Conservation (phyloP, 2,797 vertebrate genomes). For the Argyrosomus regius region DNA sequence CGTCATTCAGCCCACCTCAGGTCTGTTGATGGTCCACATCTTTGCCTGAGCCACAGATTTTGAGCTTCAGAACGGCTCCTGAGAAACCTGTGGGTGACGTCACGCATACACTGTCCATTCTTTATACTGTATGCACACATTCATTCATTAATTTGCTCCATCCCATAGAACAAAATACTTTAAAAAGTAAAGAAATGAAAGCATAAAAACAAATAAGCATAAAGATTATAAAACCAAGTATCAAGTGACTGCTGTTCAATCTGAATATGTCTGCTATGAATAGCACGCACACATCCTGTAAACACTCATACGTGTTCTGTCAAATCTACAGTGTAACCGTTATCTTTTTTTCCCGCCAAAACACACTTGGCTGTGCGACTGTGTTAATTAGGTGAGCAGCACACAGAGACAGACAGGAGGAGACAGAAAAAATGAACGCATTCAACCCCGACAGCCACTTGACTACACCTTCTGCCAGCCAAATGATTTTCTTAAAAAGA, state of each 20-base stretch:
- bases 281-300: constrained; percentile 6
- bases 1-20: too few species aligned
- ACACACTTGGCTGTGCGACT: constrained; percentile 45
- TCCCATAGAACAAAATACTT: background rate
- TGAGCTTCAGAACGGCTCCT: too few species aligned
- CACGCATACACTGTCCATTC: too few species aligned
- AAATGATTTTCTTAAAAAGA: constrained; percentile 53
- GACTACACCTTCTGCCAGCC: constrained; percentile 65
- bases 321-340: constrained; percentile 32
- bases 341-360: constrained; percentile 51
- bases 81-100: too few species aligned
- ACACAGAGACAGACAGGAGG: constrained; percentile 61
- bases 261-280: background rate
- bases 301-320: constrained; percentile 8
- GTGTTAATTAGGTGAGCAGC: constrained; percentile 75
- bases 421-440: constrained; percentile 49
- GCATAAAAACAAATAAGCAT: background rate
- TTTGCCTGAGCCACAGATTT: too few species aligned
- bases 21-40: too few species aligned
- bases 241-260: background rate
- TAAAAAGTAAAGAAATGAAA: background rate
- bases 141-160: too few species aligned
- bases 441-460: constrained; percentile 49
- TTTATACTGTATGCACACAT: too few species aligned
- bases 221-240: background rate